Base-by-base conservation (phyloP, 2,888 invertebrate species). In the Cylloceria caligata region DNA sequence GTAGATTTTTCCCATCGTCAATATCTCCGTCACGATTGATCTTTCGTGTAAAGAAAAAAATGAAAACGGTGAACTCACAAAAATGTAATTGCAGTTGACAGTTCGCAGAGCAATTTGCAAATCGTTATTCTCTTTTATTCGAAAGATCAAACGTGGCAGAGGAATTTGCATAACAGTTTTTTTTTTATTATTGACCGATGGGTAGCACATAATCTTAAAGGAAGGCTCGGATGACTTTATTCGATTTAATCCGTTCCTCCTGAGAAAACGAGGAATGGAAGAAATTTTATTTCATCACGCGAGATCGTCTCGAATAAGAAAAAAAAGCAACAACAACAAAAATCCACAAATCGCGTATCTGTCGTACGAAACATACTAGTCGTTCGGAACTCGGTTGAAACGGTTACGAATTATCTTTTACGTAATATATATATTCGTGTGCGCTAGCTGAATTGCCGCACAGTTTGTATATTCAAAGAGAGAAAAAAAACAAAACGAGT, bases 341-440 rank as follows among this genome's bases (percentile, higher is more conserved):
- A n/a, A n/a, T n/a, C n/a, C n/a, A n/a, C n/a, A 30, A 30, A 55
- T 55, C n/a, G 30, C 4, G 30, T 55, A 55, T 55, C 27, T 55
- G 27, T 55, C 30, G 57, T 16, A 34, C n/a, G 3, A 60, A 60
- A 52, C 45, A 47, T 21, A 39, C 52, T 52, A 68, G 68, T 68
- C 68, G n/a, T 52, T 21, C 36, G 39, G 39, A 68, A 68, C 36
- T 52, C 52, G 19, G 39, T 68, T 24, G 36, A 68, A 60, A 34
- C 16, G 57, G 19, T 68, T 68, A 24, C 68, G 39, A 36, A 36
- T 68, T 49, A 47, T 30, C 30, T 19, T 49, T 52, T 36, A 36
- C 16, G 34, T 52, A 36, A 55, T 7, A 52, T 16, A 60, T 16
- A 30, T 55, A 30, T 13, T 16, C 49, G 36, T 13, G 49, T 49